A percentile compares a stretch with the other conserved stretches of the same genome.
phyloP scores from a whole-genome alignment of 92 coral and sea anemone species.

The Epizoanthus stellaris region DNA sequence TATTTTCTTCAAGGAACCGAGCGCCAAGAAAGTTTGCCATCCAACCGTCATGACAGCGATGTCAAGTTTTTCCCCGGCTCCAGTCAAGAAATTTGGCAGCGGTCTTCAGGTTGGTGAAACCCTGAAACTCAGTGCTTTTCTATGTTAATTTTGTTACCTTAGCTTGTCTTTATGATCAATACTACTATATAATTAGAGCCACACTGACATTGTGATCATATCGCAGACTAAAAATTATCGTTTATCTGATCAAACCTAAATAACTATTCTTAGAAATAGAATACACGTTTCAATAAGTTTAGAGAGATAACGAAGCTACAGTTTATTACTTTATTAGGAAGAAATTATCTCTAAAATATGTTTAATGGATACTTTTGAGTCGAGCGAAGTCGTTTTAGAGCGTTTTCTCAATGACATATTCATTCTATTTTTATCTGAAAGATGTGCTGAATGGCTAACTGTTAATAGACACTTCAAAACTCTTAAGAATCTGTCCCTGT shows the following conservation, averaged over 20 bases:
- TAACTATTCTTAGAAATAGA: too few relatives aligned
- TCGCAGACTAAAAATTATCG: not conserved
- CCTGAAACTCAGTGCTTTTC: not conserved
- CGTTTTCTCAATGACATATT: constrained; percentile 19
- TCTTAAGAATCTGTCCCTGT: constrained; percentile 4
- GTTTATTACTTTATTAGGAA: not conserved
- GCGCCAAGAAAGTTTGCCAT: constrained; percentile 63
- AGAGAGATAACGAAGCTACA: too few relatives aligned
- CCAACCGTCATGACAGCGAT: constrained; percentile 55
- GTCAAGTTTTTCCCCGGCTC: constrained; percentile 53
- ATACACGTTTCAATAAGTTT: too few relatives aligned
- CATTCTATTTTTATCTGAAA: constrained; percentile 12
- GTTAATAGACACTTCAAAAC: constrained; percentile 26
- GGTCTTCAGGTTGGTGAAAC: constrained; percentile 26
- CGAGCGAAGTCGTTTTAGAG: not conserved
- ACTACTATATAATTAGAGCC: constrained; percentile 7
- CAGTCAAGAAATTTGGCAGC: constrained; percentile 56
- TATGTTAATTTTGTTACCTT: not conserved
- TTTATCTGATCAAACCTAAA: constrained; percentile 16
- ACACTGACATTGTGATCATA: constrained; percentile 15
- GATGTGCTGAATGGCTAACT: constrained; percentile 28
- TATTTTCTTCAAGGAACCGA: constrained; percentile 55
- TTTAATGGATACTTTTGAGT: not conserved
- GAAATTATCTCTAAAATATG: not conserved
- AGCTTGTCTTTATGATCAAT: constrained; percentile 20